phyloP scores from a whole-genome alignment of 2,113 vertebrate species.

The Xenus cinereus region DNA sequence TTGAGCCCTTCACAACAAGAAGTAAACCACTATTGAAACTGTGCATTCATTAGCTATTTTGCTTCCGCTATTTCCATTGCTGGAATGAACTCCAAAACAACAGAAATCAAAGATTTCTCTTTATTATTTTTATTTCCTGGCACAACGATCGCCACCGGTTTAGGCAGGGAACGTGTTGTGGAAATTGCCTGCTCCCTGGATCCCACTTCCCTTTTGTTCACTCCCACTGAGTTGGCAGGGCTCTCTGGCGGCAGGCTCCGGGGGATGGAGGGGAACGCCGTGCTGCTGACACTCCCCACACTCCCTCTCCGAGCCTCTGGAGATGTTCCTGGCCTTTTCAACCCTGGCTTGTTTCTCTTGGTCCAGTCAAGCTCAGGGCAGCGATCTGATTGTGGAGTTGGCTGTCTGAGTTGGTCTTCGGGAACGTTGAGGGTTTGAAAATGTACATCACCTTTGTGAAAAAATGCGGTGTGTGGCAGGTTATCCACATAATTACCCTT shows the following conservation, averaged over 20 bases:
- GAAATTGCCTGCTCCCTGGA: conserved; percentile 31
- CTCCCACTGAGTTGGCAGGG: neutral
- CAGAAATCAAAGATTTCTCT: conserved; percentile 7
- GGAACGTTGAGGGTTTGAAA: neutral
- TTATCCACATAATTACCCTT: neutral
- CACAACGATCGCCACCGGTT: neutral
- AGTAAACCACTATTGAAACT: conserved; percentile 20
- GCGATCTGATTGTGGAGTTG: neutral
- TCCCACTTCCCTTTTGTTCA: conserved; percentile 32
- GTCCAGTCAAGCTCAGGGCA: neutral
- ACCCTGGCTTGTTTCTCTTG: neutral
- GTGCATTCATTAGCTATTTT: neutral
- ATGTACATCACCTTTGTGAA: neutral
- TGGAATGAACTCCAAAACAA: neutral
- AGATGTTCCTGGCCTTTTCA: conserved; percentile 28
- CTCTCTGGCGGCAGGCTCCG: accelerated
- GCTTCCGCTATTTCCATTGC: neutral
- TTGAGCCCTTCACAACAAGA: neutral
- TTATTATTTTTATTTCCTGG: conserved; percentile 27
- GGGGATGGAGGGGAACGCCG: neutral
- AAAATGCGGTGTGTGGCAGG: neutral
- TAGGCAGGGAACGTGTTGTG: conserved; percentile 10
- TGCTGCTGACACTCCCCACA: neutral
- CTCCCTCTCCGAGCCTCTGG: neutral
- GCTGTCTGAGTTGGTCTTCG: neutral